A percentile compares a stretch with the other conserved stretches of the same genome.
These are phyloP conservation scores for Allygus modestus DNA, from an alignment of 2,888 invertebrate species.

Conservation along the genomic window DNA sequence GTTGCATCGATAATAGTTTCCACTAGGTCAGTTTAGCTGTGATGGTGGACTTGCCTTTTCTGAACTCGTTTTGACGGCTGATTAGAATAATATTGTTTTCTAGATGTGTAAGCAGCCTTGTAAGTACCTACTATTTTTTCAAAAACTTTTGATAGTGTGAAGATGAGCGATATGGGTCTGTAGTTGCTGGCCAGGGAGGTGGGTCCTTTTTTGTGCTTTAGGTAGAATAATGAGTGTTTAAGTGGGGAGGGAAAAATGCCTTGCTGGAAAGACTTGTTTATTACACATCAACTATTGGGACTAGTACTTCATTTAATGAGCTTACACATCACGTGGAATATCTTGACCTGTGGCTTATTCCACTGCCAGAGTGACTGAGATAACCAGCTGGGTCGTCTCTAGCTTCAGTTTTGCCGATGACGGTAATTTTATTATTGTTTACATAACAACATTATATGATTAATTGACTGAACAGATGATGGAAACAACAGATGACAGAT, in stretches of 20 bases:
- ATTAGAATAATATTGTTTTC: conserved; percentile 12
- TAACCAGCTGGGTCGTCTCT: no score
- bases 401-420: no score
- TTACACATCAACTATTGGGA: no score
- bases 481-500: no score
- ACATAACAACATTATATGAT: no score
- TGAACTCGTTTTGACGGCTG: not conserved
- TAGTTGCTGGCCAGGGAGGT: conserved; percentile 29
- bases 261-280: not conserved
- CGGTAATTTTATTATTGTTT: no score
- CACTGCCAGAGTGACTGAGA: no score
- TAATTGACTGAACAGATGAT: no score
- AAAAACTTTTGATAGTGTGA: conserved; percentile 11
- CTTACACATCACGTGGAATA: no score
- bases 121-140: conserved; percentile 24
- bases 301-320: no score
- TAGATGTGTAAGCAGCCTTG: conserved; percentile 29
- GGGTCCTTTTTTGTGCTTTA: conserved; percentile 1
- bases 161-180: conserved; percentile 32
- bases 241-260: no score
- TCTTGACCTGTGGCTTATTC: no score
- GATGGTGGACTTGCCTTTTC: conserved; percentile 38
- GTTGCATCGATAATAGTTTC: conserved; percentile 35
- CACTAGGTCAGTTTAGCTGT: conserved; percentile 15
- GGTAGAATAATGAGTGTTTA: not conserved